phyloP scores from a whole-genome alignment of 2,797 vertebrate genomes.

The Remorina albescens region DNA sequence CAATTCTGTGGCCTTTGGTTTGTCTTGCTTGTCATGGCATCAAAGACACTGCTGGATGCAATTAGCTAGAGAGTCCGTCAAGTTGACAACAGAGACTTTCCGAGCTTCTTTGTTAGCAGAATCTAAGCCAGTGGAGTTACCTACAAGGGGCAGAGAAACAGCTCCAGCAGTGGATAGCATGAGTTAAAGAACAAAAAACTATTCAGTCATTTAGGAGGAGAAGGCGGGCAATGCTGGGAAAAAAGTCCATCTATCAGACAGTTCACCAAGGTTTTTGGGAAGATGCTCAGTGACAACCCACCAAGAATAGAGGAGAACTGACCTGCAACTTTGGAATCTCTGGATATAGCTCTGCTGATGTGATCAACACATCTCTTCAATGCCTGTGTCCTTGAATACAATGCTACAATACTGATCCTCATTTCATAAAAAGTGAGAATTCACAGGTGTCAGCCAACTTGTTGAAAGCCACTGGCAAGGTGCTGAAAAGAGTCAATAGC shows the following conservation, averaged over 20 bases:
- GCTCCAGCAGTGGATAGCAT: not conserved
- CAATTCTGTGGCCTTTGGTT: not conserved
- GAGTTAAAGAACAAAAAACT: slow-evolving; percentile 9
- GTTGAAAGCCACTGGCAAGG: not conserved
- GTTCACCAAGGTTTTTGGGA: slow-evolving; percentile 11
- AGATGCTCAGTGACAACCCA: slow-evolving; percentile 11
- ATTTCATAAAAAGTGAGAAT: not conserved
- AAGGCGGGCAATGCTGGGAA: not conserved
- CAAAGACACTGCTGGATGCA: slow-evolving; percentile 7
- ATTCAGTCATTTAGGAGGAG: slow-evolving; percentile 14
- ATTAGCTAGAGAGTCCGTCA: not conserved
- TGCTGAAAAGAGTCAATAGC: too few relatives aligned
- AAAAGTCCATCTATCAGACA: not conserved
- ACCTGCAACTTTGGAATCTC: slow-evolving; percentile 21
- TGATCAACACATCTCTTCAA: slow-evolving; percentile 24
- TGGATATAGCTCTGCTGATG: not conserved
- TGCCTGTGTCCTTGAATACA: not conserved
- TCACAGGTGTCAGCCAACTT: not conserved
- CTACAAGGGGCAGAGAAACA: not conserved
- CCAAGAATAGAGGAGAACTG: slow-evolving; percentile 21
- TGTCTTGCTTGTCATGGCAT: not conserved
- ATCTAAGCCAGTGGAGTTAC: not conserved
- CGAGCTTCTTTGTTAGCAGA: not conserved
- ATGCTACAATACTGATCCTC: not conserved
- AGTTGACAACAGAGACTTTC: not conserved